Evolutionary conservation across 2,888 invertebrate genomes (phyloP), one percentile per base, ranked within the genome.

Genomic region (Torymus aiolomorphi): DNA sequence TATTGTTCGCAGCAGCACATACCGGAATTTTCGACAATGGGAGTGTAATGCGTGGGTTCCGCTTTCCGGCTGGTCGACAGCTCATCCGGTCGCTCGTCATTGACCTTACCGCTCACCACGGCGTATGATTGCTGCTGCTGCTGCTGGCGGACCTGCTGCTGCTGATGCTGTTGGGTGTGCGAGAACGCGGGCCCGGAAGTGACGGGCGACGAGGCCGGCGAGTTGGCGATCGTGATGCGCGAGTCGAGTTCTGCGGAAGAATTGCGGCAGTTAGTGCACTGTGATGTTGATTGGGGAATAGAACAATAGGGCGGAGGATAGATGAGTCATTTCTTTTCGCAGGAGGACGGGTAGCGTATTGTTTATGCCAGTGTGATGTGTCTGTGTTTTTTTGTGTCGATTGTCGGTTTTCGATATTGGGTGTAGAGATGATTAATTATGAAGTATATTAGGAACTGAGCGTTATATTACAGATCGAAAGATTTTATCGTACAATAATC

Each of bases 11-110:
- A n/a, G 3, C 31, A 3, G 3, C 5, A 69, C 73, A 1, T 80
- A 82, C 82, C 82, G 52, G 82, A 77, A 54, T 66, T 80, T 57
- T 82, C 82, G 49, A 82, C 73, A 67, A 80, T 80, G 18, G 79
- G 12, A 2, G 74, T 62, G 54, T 63, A 66, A 67, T 74, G 74
- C 70, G 74, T 71, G 16, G 80, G 42, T 74, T 79, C 81, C 76
- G 73, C 20, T 54, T 81, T 82, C 77, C 82, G 73, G 73, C 51
- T 71, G 65, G 42, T 79, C 12, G 20, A 51, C 13, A 51, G 57
- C 61, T 65, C 73, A 69, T 81, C 81, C 81, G 78, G 76, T 54
- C 20, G 62, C 5, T 80, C 77, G 65, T 72, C 78, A 20, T 69
- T 76, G 69, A 78, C 76, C 76, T 76, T 78, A 63, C 65, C 67